These are phyloP conservation scores for Parazoanthus darwini DNA, from an alignment of 92 coral and sea anemone genomes.

Conservation along the genomic window DNA sequence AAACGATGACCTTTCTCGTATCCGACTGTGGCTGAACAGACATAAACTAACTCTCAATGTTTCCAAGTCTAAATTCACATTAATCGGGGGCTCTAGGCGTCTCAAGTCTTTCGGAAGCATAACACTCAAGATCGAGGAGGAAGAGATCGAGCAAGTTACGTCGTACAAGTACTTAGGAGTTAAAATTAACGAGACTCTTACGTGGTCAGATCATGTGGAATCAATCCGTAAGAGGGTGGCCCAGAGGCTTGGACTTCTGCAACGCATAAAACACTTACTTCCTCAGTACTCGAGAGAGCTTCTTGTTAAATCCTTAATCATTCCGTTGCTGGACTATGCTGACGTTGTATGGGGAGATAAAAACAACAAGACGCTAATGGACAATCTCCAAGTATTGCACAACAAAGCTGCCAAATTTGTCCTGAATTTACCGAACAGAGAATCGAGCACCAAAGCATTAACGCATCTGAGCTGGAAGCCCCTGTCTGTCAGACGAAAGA, in stretches of 20 bases:
- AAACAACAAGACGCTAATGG: conserved; percentile 44
- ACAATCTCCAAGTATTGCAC: conserved; percentile 49
- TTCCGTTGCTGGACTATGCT: conserved; percentile 47
- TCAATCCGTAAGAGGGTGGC: conserved; percentile 43
- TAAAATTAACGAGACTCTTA: conserved; percentile 30
- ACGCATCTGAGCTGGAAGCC: conserved; percentile 31
- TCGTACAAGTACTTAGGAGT: conserved; percentile 40
- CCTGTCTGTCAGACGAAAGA: conserved; percentile 24
- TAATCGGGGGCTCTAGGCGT: conserved; percentile 23
- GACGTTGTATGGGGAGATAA: conserved; percentile 46
- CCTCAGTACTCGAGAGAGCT: conserved; percentile 47
- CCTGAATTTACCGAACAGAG: conserved; percentile 41
- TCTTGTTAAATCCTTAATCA: conserved; percentile 39
- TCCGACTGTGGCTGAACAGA: no score
- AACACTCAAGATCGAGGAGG: conserved; percentile 12
- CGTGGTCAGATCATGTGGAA: conserved; percentile 37
- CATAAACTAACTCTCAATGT: no score
- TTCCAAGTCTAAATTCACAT: conserved; percentile 19
- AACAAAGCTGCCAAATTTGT: conserved; percentile 49
- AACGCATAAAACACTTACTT: conserved; percentile 47
- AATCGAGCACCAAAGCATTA: conserved; percentile 34
- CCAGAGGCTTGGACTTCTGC: conserved; percentile 45
- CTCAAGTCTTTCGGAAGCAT: conserved; percentile 36
- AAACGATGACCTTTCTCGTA: no score
- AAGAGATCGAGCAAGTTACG: neutral